Conservation (phyloP, 2,113 vertebrate genomes). For the Synchiropus splendidus region DNA sequence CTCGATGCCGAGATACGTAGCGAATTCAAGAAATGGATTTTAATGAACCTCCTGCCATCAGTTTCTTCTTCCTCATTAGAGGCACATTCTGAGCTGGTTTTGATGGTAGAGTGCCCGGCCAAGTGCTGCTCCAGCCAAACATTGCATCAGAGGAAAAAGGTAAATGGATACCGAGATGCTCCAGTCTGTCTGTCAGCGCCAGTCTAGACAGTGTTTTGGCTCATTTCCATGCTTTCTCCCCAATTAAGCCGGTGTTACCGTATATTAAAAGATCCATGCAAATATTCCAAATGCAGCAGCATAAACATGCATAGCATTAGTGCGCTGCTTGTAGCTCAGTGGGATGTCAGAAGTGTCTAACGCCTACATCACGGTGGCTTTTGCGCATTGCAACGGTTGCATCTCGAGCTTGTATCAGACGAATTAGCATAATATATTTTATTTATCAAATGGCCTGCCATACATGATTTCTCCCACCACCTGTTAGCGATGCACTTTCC, state of each 20-base stretch:
- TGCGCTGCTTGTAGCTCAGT: slow-evolving; percentile 9
- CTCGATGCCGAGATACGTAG: slow-evolving; percentile 6
- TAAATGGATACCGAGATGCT: slow-evolving; percentile 29
- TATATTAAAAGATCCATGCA: slow-evolving; percentile 32
- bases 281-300: slow-evolving; percentile 11
- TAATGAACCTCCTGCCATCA: slow-evolving; percentile 16
- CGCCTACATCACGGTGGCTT: slow-evolving; percentile 9
- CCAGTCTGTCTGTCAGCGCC: slow-evolving; percentile 28
- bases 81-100: slow-evolving; percentile 34
- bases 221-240: slow-evolving; percentile 33
- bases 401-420: slow-evolving; percentile 30
- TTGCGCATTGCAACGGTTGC: slow-evolving; percentile 39
- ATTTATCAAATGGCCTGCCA: slow-evolving; percentile 60
- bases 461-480: slow-evolving; percentile 49
- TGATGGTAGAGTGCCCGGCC: slow-evolving; percentile 46
- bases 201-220: slow-evolving; percentile 14
- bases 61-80: slow-evolving; percentile 25
- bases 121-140: slow-evolving; percentile 30
- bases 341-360: slow-evolving; percentile 3
- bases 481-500: slow-evolving; percentile 59
- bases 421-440: slow-evolving; percentile 65
- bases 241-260: slow-evolving; percentile 27
- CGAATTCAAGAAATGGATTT: slow-evolving; percentile 8
- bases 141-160: slow-evolving; percentile 13
- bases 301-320: slow-evolving; percentile 21